These are phyloP conservation scores for Holcopasites calliopsidis DNA, from an alignment of 1,140 invertebrate species.

Conservation along the genomic window DNA sequence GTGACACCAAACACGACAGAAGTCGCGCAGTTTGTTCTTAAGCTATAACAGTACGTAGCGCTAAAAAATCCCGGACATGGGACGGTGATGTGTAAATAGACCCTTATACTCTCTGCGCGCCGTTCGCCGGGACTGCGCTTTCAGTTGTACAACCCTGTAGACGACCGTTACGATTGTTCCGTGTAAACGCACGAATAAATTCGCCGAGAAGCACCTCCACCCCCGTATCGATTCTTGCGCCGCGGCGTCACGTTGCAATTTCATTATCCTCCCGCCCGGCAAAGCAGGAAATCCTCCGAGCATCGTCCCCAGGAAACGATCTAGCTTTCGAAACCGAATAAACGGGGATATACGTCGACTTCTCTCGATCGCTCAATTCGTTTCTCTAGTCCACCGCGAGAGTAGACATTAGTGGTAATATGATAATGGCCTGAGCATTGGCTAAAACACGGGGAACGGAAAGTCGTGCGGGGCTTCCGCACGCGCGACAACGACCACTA, in stretches of 20 bases:
- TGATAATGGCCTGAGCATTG: not conserved
- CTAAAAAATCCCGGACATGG: too few relatives aligned
- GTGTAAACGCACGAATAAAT: conserved; percentile 1
- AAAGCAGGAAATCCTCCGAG: not conserved
- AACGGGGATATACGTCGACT: not conserved
- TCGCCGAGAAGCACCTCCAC: not conserved
- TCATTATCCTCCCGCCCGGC: not conserved
- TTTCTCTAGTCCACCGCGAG: not conserved
- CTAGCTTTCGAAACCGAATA: not conserved
- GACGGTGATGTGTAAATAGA: too few relatives aligned
- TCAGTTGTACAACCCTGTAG: not conserved
- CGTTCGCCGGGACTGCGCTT: not conserved
- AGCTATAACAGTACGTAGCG: too few relatives aligned
- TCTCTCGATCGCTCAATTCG: not conserved
- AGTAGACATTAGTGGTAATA: not conserved
- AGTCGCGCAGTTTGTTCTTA: too few relatives aligned
- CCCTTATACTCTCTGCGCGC: not conserved
- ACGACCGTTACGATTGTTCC: conserved; percentile 3
- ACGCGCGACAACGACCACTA: conserved; percentile 32
- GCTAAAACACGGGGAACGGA: conserved; percentile 1
- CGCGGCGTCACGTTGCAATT: not conserved
- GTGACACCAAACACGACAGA: too few relatives aligned
- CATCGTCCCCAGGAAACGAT: not conserved
- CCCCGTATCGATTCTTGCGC: not conserved
- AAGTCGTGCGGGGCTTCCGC: conserved; percentile 51